Percentiles rank a stretch among this genome's conserved stretches.
These are phyloP conservation scores for Sebastes hopkinsi DNA, from an alignment of 2,797 vertebrate species.

Conservation along the genomic window DNA sequence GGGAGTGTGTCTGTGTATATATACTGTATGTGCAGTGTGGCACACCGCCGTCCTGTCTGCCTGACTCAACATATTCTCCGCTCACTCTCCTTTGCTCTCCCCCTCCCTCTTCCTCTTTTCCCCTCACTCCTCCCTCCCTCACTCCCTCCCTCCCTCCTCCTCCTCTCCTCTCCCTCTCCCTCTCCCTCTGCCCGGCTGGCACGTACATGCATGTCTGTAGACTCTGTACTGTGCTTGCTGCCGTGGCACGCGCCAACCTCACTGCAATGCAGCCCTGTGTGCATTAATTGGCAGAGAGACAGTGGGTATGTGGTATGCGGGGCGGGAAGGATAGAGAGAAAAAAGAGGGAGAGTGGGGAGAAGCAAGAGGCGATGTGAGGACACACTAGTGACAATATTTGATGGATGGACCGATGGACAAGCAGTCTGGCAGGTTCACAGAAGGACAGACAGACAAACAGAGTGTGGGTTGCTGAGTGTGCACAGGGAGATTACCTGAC, in stretches of 20 bases:
- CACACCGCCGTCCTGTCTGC: slow-evolving; percentile 66
- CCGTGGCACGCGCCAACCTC: slow-evolving; percentile 80
- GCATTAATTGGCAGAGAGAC: slow-evolving; percentile 84
- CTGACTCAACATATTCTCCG: slow-evolving; percentile 80
- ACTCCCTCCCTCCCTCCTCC: background rate
- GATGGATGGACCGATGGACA: slow-evolving; percentile 56
- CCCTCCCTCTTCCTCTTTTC: slow-evolving; percentile 11
- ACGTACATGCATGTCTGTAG: slow-evolving; percentile 84
- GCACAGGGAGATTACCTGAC: slow-evolving; percentile 66
- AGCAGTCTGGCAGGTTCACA: slow-evolving; percentile 54
- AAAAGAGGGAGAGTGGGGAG: slow-evolving; percentile 17
- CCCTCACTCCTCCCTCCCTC: background rate
- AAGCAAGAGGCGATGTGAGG: slow-evolving; percentile 61
- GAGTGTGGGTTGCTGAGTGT: slow-evolving; percentile 65
- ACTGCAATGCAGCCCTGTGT: slow-evolving; percentile 88
- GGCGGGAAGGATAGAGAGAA: slow-evolving; percentile 65
- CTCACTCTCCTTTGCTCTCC: slow-evolving; percentile 62
- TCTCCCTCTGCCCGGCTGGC: slow-evolving; percentile 73
- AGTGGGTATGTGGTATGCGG: slow-evolving; percentile 76
- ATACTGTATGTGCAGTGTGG: slow-evolving; percentile 48
- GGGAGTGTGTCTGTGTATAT: slow-evolving; percentile 40
- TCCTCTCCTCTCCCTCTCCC: background rate
- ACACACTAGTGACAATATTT: slow-evolving; percentile 62
- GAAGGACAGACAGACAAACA: slow-evolving; percentile 62
- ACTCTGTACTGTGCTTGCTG: slow-evolving; percentile 80